Percentiles rank a stretch among this genome's conserved stretches.
These are phyloP conservation scores for Scaptomyza cyrtandrae DNA, from an alignment of 2,888 invertebrate genomes.

Conservation along the genomic window DNA sequence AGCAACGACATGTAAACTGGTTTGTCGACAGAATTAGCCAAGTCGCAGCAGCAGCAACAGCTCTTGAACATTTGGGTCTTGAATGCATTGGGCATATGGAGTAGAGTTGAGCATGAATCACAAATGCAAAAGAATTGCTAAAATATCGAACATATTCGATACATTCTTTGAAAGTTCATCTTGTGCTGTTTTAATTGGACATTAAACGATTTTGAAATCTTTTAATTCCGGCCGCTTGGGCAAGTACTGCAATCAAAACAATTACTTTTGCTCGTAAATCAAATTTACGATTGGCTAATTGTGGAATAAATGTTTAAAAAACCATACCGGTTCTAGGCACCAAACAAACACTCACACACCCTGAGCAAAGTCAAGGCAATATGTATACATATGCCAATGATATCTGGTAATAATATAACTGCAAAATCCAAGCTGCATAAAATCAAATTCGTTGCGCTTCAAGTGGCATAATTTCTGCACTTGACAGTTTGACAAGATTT, in stretches of 20 bases:
- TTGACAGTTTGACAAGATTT: slow-evolving; percentile 41
- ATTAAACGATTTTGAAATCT: not conserved
- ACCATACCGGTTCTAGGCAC: slow-evolving; percentile 6
- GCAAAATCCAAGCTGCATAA: slow-evolving; percentile 23
- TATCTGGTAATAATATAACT: slow-evolving; percentile 40
- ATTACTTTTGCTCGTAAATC: slow-evolving; percentile 25
- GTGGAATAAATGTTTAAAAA: not conserved
- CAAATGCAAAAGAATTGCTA: not conserved
- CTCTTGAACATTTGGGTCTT: slow-evolving; percentile 39
- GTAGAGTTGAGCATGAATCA: slow-evolving; percentile 30
- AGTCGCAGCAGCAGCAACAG: slow-evolving; percentile 45
- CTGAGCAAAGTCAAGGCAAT: slow-evolving; percentile 49
- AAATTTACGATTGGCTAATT: slow-evolving; percentile 15
- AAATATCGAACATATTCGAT: not conserved
- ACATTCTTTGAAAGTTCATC: slow-evolving; percentile 54
- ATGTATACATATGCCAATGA: not conserved
- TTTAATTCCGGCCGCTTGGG: slow-evolving; percentile 9
- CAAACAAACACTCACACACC: slow-evolving; percentile 25
- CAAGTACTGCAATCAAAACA: slow-evolving; percentile 9
- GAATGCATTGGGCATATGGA: slow-evolving; percentile 41
- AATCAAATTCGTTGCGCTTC: slow-evolving; percentile 23
- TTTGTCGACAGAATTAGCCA: slow-evolving; percentile 76
- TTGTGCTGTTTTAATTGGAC: slow-evolving; percentile 32
- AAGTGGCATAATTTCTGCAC: slow-evolving; percentile 47
- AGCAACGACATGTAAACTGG: slow-evolving; percentile 64